Base-by-base conservation (phyloP, 1,140 invertebrate genomes). In the Drosophila malerkotliana region DNA sequence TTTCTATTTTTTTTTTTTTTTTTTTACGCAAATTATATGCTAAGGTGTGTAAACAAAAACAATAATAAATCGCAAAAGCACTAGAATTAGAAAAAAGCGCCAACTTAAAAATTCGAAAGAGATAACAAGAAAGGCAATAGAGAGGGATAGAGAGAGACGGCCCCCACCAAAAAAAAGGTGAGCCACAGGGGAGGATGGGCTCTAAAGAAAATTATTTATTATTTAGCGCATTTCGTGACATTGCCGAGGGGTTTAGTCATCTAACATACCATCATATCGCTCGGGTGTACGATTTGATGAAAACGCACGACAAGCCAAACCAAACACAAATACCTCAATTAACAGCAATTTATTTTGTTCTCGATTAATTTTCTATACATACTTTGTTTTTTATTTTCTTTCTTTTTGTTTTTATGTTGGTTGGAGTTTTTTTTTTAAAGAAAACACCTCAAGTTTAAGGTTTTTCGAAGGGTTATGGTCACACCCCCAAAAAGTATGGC, bases 31-130 rank as follows among this genome's bases (percentile, higher is more conserved):
- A 52, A 67, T 64, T 64, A 64, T 64, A 64, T 45, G 59, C 59
- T 67, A 32, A 63, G 44, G 63, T 67, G 63, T 67, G 59, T 67
- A 67, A 67, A 64, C 63, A 67, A 67, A 67, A 67, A 52, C 63
- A 67, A 64, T 67, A 67, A 67, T 67, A 67, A 44, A 64, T 67
- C 34, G 63, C 58, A 21, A 21, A 21, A 21, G 21, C 21, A 3
- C 21, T 3, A 21, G 3, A 21, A 18, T 18, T 1, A 18, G 1
- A 18, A 18, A 18, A 15, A 9, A 49, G 57, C 57, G 62, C 32
- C 7, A 28, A 41, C 4, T 6, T 28, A n/a, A 61, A 21, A 56
- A 34, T 12, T 3, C 8, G 14, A 64, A 66, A 62, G 60, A 41
- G 37, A 49, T 52, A 52, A 66, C 44, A 9, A 47, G 58, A 59